These are phyloP conservation scores for Isaurus tuberculatus DNA, from an alignment of 92 coral and sea anemone genomes.

Conservation along the genomic window DNA sequence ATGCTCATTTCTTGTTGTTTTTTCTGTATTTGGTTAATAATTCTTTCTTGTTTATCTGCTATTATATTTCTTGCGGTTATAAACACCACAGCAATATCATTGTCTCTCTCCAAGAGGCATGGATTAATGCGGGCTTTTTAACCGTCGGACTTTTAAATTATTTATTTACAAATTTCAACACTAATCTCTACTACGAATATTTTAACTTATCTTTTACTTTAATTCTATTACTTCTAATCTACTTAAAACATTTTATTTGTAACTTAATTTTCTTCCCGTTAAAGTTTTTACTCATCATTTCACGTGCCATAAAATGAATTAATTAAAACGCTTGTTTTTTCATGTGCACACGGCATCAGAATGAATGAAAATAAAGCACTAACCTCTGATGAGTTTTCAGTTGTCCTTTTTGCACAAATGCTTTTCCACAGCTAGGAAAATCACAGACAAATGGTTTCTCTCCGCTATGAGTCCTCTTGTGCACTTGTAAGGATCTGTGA, in stretches of 20 bases:
- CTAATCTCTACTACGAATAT: neutral
- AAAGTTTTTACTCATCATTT: neutral
- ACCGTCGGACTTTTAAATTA: neutral
- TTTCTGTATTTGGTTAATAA: neutral
- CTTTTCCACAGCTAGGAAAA: constrained; percentile 67
- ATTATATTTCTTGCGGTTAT: constrained; percentile 12
- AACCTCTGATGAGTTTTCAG: constrained; percentile 68
- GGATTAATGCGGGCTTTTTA: constrained; percentile 24
- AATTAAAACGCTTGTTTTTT: neutral
- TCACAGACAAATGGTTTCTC: constrained; percentile 67
- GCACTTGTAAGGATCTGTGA: constrained; percentile 69
- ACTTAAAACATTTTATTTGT: neutral
- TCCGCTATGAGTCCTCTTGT: constrained; percentile 68
- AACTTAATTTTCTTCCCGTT: neutral
- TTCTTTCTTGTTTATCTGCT: constrained; percentile 2
- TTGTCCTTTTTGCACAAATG: constrained; percentile 71
- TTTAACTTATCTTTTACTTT: neutral
- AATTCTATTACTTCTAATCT: neutral
- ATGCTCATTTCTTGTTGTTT: neutral
- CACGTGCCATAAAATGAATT: neutral
- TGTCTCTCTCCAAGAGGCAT: constrained; percentile 24
- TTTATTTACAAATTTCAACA: neutral
- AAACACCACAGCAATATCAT: neutral
- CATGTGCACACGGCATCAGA: neutral
- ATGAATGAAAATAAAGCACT: neutral